Evolutionary conservation across 2,797 vertebrate genomes (phyloP).

Genomic region (Galagoides demidoff): DNA sequence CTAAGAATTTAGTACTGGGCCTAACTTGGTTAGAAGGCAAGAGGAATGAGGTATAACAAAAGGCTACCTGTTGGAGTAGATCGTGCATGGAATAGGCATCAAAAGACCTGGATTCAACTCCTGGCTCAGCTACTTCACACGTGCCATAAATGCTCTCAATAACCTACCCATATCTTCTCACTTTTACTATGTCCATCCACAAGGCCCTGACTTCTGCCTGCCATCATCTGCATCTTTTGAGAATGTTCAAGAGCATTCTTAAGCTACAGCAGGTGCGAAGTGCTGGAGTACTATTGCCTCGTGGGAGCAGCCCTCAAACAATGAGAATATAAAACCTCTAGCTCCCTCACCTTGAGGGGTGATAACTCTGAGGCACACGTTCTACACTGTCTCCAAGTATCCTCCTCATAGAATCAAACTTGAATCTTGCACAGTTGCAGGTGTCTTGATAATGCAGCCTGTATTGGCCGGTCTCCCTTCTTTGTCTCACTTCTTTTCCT

Average conservation of each 20-base stretch:
- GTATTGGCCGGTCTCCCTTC: not conserved
- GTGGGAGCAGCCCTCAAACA: not conserved
- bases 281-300: not conserved
- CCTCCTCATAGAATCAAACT: not conserved
- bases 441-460: not conserved
- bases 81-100: not conserved
- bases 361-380: not conserved
- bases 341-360: not conserved
- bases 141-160: not conserved
- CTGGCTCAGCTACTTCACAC: not conserved
- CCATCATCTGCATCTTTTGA: not conserved
- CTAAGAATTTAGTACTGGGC: not conserved
- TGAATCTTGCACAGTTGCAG: not conserved
- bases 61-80: not conserved
- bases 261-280: not conserved
- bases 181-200: not conserved
- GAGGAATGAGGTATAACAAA: not conserved
- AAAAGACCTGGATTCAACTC: slow-evolving; percentile 2
- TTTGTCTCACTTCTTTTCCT: not conserved
- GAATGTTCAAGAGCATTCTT: not conserved
- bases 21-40: not conserved
- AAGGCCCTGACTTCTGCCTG: not conserved
- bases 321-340: not conserved
- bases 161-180: not conserved
- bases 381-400: not conserved